Conservation (phyloP, 1,140 invertebrate species). For the Drosophila navojoa region DNA sequence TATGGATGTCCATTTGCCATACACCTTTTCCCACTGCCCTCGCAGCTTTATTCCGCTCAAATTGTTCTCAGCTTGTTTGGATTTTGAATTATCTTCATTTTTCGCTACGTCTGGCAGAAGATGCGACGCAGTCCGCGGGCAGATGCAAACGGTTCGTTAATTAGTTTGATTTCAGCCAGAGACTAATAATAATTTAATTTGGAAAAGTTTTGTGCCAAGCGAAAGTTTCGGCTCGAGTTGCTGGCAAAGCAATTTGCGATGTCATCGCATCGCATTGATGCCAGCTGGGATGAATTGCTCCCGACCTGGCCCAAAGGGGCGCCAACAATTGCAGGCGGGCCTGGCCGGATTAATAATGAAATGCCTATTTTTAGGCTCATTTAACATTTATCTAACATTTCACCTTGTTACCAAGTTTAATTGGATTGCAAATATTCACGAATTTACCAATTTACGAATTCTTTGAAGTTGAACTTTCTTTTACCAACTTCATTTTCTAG, state of each 20-base stretch:
- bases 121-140: not conserved
- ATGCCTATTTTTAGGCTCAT: slow-evolving; percentile 26
- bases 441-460: not conserved
- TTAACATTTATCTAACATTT: slow-evolving; percentile 2
- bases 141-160: slow-evolving; percentile 57
- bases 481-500: too few relatives aligned
- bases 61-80: not conserved
- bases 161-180: slow-evolving; percentile 56
- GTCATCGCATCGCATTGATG: slow-evolving; percentile 23
- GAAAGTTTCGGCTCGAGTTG: slow-evolving; percentile 52
- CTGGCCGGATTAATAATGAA: slow-evolving; percentile 11
- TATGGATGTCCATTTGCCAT: too few relatives aligned
- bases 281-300: slow-evolving; percentile 12
- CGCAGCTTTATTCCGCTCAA: too few relatives aligned
- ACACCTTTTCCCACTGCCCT: too few relatives aligned
- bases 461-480: not conserved
- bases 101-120: not conserved
- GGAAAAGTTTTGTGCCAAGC: slow-evolving; percentile 26
- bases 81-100: slow-evolving; percentile 7
- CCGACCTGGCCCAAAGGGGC: not conserved
- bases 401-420: slow-evolving; percentile 14
- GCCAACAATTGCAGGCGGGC: not conserved
- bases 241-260: slow-evolving; percentile 9
- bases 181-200: slow-evolving; percentile 60
- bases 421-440: slow-evolving; percentile 12